Evolutionary conservation across 2,113 vertebrate species (phyloP), one percentile per base, ranked within the genome.

Genomic region (Opisthocomus hoazin): DNA sequence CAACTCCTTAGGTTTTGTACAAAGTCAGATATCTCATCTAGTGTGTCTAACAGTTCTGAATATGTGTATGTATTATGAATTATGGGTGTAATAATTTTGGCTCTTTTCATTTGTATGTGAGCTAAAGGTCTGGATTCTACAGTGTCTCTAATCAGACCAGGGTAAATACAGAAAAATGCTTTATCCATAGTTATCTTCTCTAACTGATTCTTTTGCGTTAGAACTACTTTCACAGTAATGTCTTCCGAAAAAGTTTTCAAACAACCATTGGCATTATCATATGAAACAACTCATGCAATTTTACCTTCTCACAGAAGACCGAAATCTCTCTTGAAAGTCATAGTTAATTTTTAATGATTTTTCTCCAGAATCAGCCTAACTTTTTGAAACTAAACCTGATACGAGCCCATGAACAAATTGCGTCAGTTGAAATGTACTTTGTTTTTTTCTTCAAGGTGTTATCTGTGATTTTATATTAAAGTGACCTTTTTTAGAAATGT

Each of bases 391-490:
- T 81, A 61, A 96, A 96, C 77, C 10, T 96, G 93, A 78, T 97
- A 95, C 89, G 97, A 96, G 84, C 54, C 82, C 60, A 84, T 21
- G 69, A 94, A 95, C 0, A 0, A 94, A 93, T 94, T 77, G 93
- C 97, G 97, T 97, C 90, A 95, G 50, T 95, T 97, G 97, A 97
- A 97, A 97, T 79, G 78, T 93, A 78, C 84, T n/a, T n/a, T n/a
- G 93, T 97, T 98, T 98, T 90, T 98, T 97, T 97, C 95, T 98
- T 97, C 97, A 98, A 98, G 97, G 97, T 98, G 99, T 99, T 98
- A 98, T 98, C 99, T 99, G 98, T 98, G 97, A 99, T 99, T 99
- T 98, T 93, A 93, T 98, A 98, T 99, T 98, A 98, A 98, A 98
- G 98, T 98, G 98, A 99, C 98, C 98, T 99, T 98, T 98, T 97